Base-by-base conservation (phyloP, 2,888 invertebrate genomes). In the Toxonevra muliebris region DNA sequence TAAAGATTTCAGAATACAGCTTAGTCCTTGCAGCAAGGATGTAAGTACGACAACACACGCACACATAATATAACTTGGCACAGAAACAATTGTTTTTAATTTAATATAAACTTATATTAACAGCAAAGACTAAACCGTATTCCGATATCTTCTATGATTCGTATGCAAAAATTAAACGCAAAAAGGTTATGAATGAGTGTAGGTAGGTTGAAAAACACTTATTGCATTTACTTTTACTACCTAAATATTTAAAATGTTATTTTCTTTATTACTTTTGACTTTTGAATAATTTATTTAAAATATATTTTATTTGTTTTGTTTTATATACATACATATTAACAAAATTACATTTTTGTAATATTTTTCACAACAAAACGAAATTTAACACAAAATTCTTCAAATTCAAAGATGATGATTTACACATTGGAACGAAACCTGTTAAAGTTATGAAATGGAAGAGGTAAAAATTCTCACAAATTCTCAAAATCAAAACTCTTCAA, bases 51-150 rank as follows among this genome's bases (percentile, higher is more conserved):
- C 17, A 7, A 4, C 30, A 50, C 52, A 60, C 54, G 67, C 61
- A 50, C 62, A 69, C 61, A 70, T 69, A 69, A 41, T 54, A 48
- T 48, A 50, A 19, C 50, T 43, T 15, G 42, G 52, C 52, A 65
- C 45, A 48, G 20, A 61, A 20, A 54, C 55, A n/a, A 43, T 48
- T 41, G 61, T 48, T 50, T 48, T 40, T 61, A 50, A 41, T 75
- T 65, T 52, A 52, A 48, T 48, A 19, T 45, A 77, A 73, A 76
- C 79, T 76, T 82, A 76, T 77, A 78, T 81, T 77, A 72, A 75
- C 77, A 76, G 84, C 83, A 82, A 84, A 81, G 84, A 76, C 83
- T 82, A 83, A 83, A 84, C 82, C 81, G 84, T 84, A 84, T 83
- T 84, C 82, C 76, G 81, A 78, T 76, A 78, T 79, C 79, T 76